Percentiles rank a stretch among this genome's conserved stretches.
Conservation (phyloP, 2,888 invertebrate genomes). For the Globia sparganii region DNA sequence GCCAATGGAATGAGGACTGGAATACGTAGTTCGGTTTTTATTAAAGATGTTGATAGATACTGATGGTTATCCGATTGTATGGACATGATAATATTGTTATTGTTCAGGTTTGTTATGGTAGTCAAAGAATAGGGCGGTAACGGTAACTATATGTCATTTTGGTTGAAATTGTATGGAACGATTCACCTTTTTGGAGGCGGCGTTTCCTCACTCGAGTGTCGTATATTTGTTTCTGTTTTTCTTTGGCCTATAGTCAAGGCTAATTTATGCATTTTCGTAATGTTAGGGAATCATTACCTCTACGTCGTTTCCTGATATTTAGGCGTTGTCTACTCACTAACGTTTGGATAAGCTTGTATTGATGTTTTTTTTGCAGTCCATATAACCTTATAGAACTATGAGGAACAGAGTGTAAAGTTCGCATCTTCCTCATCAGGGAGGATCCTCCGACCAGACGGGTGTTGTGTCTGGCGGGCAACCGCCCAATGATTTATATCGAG, state of each 20-base stretch:
- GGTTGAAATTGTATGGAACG: neutral
- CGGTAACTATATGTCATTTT: neutral
- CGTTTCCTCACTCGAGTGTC: no score
- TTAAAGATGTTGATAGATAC: conserved; percentile 52
- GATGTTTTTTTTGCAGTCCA: neutral
- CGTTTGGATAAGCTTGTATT: neutral
- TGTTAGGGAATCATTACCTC: neutral
- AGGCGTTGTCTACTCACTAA: neutral
- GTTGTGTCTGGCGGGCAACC: no score
- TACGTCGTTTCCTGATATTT: no score
- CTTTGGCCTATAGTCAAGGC: neutral
- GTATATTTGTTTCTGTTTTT: neutral
- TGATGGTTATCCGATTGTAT: conserved; percentile 31
- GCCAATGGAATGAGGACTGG: conserved; percentile 65
- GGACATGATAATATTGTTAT: neutral
- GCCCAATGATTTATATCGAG: no score
- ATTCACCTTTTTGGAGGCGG: neutral
- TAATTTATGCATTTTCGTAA: neutral
- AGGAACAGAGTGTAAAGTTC: no score
- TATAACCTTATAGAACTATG: no score
- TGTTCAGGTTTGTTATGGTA: conserved; percentile 6
- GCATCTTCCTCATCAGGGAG: no score
- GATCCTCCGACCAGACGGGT: no score
- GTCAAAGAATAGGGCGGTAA: neutral
- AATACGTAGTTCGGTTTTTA: conserved; percentile 42